phyloP scores from a whole-genome alignment of 2,113 vertebrate species.

The Chloebia gouldiae region DNA sequence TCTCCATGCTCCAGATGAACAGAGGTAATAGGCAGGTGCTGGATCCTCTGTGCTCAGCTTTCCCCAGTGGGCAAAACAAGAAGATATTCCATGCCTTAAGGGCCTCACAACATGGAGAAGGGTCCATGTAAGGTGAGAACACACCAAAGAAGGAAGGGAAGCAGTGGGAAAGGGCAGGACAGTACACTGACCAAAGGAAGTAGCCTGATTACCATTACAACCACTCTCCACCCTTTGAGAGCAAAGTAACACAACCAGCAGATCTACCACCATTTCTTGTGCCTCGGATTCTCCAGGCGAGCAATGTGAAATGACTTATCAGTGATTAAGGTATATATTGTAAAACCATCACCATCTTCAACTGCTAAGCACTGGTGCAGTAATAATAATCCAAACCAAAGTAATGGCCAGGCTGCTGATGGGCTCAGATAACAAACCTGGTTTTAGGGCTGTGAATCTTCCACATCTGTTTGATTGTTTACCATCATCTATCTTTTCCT shows the following conservation, averaged over 20 bases:
- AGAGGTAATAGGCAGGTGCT: neutral
- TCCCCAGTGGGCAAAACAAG: neutral
- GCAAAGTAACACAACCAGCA: neutral
- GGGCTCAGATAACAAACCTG: neutral
- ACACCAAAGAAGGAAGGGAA: neutral
- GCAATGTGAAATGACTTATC: neutral
- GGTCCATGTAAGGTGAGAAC: neutral
- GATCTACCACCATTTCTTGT: neutral
- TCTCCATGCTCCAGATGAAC: neutral
- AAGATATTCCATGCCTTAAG: neutral
- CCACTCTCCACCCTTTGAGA: neutral
- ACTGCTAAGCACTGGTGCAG: neutral
- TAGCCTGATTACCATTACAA: neutral
- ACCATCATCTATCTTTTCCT: neutral
- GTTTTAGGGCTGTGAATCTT: neutral
- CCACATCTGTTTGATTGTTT: neutral
- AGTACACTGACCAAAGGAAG: neutral
- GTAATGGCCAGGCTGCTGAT: neutral
- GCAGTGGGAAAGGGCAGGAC: neutral
- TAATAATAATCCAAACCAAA: neutral
- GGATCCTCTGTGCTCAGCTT: neutral
- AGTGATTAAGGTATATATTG: neutral
- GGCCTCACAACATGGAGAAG: neutral
- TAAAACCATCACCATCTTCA: neutral
- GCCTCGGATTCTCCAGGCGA: neutral